Percentiles rank a stretch among this genome's conserved stretches.
These are phyloP conservation scores for Parazoanthus swiftii DNA, from an alignment of 92 coral and sea anemone species.

Conservation along the genomic window DNA sequence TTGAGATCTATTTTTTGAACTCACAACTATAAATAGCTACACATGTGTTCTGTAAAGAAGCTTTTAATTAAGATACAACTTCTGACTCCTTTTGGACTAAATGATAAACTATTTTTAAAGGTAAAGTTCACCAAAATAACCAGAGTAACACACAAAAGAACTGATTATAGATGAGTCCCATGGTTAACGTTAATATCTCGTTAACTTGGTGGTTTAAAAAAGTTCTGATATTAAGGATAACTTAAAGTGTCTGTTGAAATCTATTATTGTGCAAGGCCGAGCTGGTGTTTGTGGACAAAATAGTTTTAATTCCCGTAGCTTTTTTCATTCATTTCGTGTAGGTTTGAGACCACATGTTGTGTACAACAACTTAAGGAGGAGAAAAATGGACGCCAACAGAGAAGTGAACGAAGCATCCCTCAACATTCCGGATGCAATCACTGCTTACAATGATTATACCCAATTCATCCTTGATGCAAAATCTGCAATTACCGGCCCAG, in stretches of 20 bases:
- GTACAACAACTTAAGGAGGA: slow-evolving; percentile 28
- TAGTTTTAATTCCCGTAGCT: background rate
- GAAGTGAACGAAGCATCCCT: slow-evolving; percentile 33
- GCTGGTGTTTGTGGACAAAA: background rate
- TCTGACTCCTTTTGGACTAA: too few relatives aligned
- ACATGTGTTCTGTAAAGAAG: too few relatives aligned
- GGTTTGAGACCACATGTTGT: slow-evolving; percentile 47
- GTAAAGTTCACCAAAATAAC: too few relatives aligned
- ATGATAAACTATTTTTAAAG: too few relatives aligned
- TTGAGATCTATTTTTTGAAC: too few relatives aligned
- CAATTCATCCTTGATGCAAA: slow-evolving; percentile 19
- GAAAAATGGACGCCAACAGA: slow-evolving; percentile 42
- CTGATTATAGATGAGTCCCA: too few relatives aligned
- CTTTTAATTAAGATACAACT: too few relatives aligned
- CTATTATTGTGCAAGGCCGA: background rate
- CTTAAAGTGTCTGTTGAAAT: background rate
- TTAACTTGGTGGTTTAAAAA: too few relatives aligned
- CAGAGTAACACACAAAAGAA: too few relatives aligned
- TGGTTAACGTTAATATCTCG: too few relatives aligned
- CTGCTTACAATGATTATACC: slow-evolving; percentile 25
- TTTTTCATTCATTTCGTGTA: background rate
- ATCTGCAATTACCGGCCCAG: slow-evolving; percentile 37
- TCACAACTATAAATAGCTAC: too few relatives aligned
- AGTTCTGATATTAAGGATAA: background rate
- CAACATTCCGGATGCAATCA: slow-evolving; percentile 27